Conservation (phyloP, 2,113 vertebrate species). For the Peromyscus polionotus region DNA sequence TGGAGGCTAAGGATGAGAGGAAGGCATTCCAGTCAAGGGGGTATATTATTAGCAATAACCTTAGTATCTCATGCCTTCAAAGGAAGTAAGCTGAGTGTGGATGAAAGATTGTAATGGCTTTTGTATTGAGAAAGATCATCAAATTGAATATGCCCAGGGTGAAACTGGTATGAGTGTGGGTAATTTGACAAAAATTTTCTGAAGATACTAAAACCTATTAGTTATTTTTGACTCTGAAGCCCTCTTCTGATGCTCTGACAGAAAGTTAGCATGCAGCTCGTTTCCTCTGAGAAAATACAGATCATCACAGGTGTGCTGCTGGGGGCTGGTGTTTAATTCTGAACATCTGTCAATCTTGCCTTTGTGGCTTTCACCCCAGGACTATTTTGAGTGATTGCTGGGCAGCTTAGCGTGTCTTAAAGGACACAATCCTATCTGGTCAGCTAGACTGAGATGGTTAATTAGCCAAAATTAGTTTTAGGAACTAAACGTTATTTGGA, state of each 20-base stretch:
- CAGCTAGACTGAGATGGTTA: neutral
- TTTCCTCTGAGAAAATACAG: slow-evolving; percentile 12
- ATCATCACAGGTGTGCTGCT: neutral
- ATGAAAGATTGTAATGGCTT: neutral
- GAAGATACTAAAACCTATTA: neutral
- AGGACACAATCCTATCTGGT: neutral
- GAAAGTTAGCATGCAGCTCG: neutral
- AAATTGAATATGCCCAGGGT: neutral
- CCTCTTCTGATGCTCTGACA: neutral
- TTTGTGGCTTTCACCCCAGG: neutral
- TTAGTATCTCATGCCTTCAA: neutral
- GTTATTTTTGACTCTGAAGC: slow-evolving; percentile 5
- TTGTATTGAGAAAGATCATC: neutral
- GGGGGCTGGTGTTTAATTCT: neutral
- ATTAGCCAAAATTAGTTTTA: slow-evolving; percentile 37
- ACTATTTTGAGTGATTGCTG: slow-evolving; percentile 8
- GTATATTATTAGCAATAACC: neutral
- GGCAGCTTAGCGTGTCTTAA: neutral
- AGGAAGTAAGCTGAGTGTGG: neutral
- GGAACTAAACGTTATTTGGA: neutral
- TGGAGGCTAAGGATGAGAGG: neutral
- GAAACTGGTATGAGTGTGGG: neutral
- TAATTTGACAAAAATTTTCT: slow-evolving; percentile 1
- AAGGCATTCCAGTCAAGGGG: neutral
- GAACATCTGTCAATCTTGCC: neutral